Percentiles rank a stretch among this genome's conserved stretches.
phyloP scores from a whole-genome alignment of 2,113 vertebrate species.

The Pseudorhombus dupliciocellatus region DNA sequence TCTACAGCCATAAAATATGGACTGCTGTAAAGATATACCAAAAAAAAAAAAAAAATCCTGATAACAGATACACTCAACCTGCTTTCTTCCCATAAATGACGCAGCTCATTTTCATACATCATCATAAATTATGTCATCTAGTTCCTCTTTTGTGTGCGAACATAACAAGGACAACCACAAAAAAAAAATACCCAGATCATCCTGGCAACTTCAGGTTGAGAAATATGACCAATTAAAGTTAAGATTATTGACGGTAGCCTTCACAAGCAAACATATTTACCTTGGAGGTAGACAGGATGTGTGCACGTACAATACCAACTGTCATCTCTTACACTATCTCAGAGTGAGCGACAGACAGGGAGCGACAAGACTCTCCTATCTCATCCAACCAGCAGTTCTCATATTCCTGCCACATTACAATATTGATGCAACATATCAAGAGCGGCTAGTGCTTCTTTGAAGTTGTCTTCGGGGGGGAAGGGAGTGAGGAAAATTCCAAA shows the following conservation, averaged over 20 bases:
- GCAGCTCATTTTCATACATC: conserved; percentile 63
- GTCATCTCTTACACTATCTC: conserved; percentile 74
- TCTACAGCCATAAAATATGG: conserved; percentile 56
- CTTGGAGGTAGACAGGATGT: conserved; percentile 42
- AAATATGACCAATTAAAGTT: conserved; percentile 46
- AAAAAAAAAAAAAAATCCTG: conserved; percentile 3
- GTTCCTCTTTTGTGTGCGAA: conserved; percentile 63
- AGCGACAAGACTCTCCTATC: conserved; percentile 77
- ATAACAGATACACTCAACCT: conserved; percentile 37
- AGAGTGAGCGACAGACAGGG: conserved; percentile 58
- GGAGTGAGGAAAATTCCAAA: conserved; percentile 82
- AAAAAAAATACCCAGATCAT: conserved; percentile 6
- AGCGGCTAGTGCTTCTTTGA: conserved; percentile 82
- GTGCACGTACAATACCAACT: conserved; percentile 32
- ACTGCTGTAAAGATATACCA: conserved; percentile 22
- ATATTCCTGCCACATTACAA: conserved; percentile 83
- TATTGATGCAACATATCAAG: conserved; percentile 85
- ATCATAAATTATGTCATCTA: conserved; percentile 48
- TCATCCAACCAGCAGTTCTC: conserved; percentile 78
- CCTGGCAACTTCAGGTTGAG: conserved; percentile 16
- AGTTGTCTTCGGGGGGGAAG: conserved; percentile 80
- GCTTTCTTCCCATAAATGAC: conserved; percentile 38
- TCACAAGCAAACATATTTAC: conserved; percentile 39
- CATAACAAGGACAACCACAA: conserved; percentile 30
- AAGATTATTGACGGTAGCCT: conserved; percentile 45